These are phyloP conservation scores for Bradynema listronoti DNA, from an alignment of 1,140 invertebrate species.

Conservation along the genomic window DNA sequence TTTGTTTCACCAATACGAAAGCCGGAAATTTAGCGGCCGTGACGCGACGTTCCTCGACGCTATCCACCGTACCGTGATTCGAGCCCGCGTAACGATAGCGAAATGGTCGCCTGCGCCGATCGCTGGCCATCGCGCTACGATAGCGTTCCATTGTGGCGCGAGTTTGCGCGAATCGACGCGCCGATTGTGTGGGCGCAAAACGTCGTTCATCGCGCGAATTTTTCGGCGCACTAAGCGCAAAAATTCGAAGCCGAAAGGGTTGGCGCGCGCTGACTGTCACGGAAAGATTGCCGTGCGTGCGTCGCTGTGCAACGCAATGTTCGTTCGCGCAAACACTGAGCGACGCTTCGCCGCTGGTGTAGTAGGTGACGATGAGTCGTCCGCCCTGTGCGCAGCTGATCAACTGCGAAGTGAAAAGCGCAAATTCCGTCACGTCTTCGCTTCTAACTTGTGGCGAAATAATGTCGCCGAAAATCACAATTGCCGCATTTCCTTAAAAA, in stretches of 20 bases:
- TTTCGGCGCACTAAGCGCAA: too few relatives aligned
- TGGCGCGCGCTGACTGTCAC: constrained; percentile 23
- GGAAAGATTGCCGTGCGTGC: constrained; percentile 16
- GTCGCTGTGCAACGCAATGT: constrained; percentile 35
- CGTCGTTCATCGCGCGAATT: too few relatives aligned
- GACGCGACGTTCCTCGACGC: too few relatives aligned
- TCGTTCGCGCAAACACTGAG: constrained; percentile 41
- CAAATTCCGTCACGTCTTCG: neutral
- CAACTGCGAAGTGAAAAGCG: constrained; percentile 14
- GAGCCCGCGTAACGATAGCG: too few relatives aligned
- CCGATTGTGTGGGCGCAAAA: too few relatives aligned
- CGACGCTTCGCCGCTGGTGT: constrained; percentile 30
- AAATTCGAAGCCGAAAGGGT: constrained; percentile 32
- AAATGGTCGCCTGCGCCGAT: too few relatives aligned
- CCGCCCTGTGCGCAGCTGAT: constrained; percentile 36
- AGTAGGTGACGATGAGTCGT: constrained; percentile 27
- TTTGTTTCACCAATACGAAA: constrained; percentile 36
- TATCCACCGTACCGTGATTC: too few relatives aligned
- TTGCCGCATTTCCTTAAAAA: constrained; percentile 5
- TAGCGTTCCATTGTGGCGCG: too few relatives aligned
- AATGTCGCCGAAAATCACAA: neutral
- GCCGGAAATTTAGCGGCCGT: too few relatives aligned
- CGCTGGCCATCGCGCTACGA: too few relatives aligned
- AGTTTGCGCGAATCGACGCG: too few relatives aligned
- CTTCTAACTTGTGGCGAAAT: neutral